phyloP scores from a whole-genome alignment of 2,797 vertebrate species.

The Enteromius viviparus region DNA sequence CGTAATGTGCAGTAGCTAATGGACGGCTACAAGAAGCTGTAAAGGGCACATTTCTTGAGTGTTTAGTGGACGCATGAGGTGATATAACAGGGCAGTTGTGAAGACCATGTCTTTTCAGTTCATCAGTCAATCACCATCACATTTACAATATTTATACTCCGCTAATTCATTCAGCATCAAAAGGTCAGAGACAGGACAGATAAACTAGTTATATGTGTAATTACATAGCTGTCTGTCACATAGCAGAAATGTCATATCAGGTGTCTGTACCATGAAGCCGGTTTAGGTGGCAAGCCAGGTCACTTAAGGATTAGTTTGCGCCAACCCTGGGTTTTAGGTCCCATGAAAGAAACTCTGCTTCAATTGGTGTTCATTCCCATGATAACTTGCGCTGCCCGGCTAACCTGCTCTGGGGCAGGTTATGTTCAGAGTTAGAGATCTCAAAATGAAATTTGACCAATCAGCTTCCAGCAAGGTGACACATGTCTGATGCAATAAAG shows the following conservation, averaged over 20 bases:
- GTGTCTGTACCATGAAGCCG: no score
- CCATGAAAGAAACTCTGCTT: no score
- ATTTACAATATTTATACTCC: background rate
- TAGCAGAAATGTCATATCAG: background rate
- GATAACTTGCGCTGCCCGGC: no score
- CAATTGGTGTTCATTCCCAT: no score
- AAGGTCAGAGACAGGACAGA: background rate
- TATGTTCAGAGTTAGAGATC: no score
- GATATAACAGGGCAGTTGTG: background rate
- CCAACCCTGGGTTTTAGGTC: no score
- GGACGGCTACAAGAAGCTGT: slow-evolving; percentile 39
- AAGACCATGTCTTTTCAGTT: slow-evolving; percentile 21
- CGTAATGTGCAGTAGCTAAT: slow-evolving; percentile 38
- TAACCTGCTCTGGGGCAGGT: no score
- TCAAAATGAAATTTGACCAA: no score
- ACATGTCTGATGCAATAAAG: no score
- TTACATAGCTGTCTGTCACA: background rate
- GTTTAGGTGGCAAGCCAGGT: no score
- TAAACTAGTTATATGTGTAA: background rate
- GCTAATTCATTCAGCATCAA: slow-evolving; percentile 12
- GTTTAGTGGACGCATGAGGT: background rate
- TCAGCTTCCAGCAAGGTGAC: no score
- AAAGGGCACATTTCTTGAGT: slow-evolving; percentile 21
- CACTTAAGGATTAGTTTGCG: no score
- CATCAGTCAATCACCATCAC: slow-evolving; percentile 1